These are phyloP conservation scores for Sebastes flavidus DNA, from an alignment of 2,797 vertebrate species.

Conservation along the genomic window DNA sequence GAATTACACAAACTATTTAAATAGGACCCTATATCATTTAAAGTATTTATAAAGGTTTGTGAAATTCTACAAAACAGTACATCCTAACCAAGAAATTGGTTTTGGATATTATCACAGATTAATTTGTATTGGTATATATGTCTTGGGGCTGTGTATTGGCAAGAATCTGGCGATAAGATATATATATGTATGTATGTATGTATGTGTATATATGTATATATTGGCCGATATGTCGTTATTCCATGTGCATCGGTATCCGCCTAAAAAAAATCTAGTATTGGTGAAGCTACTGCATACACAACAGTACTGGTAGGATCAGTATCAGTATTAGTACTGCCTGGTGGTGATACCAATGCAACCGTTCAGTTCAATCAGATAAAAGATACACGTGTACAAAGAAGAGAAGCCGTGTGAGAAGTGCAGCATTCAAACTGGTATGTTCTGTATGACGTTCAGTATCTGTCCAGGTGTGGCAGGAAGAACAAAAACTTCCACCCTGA, in stretches of 20 bases:
- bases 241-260: neutral
- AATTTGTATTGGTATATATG: no score
- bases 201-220: rapidly evolving
- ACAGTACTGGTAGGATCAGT: neutral
- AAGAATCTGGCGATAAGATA: no score
- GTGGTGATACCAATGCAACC: neutral
- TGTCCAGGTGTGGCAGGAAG: conserved; percentile 43
- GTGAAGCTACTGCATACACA: neutral
- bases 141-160: neutral
- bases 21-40: neutral
- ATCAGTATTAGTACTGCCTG: neutral
- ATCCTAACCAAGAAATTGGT: neutral
- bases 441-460: neutral
- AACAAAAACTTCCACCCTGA: conserved; percentile 33
- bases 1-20: neutral
- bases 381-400: neutral
- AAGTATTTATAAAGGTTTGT: neutral
- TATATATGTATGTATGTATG: rapidly evolving
- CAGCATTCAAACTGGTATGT: neutral
- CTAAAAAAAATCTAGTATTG: neutral
- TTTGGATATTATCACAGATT: neutral
- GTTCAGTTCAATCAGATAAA: neutral
- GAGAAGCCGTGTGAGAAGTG: neutral
- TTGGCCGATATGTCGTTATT: neutral
- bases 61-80: neutral